These are phyloP conservation scores for Lasioglossum vierecki DNA, from an alignment of 2,888 invertebrate genomes.

Conservation along the genomic window DNA sequence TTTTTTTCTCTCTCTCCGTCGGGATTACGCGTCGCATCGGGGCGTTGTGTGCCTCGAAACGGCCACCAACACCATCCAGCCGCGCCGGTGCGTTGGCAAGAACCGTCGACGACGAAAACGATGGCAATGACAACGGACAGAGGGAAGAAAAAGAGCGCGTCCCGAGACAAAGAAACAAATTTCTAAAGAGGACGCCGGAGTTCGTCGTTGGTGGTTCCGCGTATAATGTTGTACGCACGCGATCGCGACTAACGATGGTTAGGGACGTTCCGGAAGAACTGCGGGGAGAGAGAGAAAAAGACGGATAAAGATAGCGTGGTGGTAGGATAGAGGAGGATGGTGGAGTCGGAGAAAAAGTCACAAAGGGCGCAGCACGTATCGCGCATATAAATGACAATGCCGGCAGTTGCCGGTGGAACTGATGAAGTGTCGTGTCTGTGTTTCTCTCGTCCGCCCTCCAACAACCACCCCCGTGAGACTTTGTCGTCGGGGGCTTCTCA, in stretches of 20 bases:
- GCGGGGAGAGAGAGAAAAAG: constrained; percentile 9
- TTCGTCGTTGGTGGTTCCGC: constrained; percentile 43
- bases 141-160: constrained; percentile 54
- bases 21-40: constrained; percentile 56
- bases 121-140: constrained; percentile 57
- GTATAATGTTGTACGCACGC: constrained; percentile 68
- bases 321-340: constrained; percentile 2
- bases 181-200: constrained; percentile 77
- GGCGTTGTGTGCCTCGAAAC: constrained; percentile 54
- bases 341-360: constrained; percentile 60
- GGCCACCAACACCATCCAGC: constrained; percentile 56
- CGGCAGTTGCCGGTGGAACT: constrained; percentile 75
- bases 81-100: constrained; percentile 37
- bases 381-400: constrained; percentile 80
- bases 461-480: constrained; percentile 59
- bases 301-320: not conserved
- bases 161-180: constrained; percentile 77
- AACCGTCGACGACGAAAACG: constrained; percentile 55
- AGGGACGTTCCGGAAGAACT: constrained; percentile 48
- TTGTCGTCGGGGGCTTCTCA: constrained; percentile 62
- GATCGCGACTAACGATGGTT: constrained; percentile 72
- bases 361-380: constrained; percentile 73
- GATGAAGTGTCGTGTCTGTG: constrained; percentile 80
- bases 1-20: constrained; percentile 21
- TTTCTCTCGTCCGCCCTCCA: constrained; percentile 66